phyloP scores from a whole-genome alignment of 23 tunicate genomes.

The Halocynthia roretzi region DNA sequence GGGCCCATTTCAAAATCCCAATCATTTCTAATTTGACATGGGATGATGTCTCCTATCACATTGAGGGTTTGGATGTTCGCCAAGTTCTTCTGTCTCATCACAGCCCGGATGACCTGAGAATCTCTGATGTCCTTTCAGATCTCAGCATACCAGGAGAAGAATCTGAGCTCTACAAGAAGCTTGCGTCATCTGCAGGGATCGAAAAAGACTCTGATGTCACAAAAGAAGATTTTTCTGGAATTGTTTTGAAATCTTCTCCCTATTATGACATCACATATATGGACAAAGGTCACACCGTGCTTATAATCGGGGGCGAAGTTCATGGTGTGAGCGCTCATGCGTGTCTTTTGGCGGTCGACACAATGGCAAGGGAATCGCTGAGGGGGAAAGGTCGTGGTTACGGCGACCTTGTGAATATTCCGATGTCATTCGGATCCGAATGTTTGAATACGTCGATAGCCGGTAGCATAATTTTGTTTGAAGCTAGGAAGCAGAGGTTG shows the following conservation, averaged over 20 bases:
- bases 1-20: conserved; percentile 74
- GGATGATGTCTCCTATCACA: conserved; percentile 19
- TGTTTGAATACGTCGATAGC: conserved; percentile 21
- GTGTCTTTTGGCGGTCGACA: conserved; percentile 3
- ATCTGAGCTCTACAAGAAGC: conserved; percentile 3
- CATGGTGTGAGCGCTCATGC: conserved; percentile 21
- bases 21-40: conserved; percentile 31
- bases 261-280: conserved; percentile 23
- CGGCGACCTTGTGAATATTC: neutral
- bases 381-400: neutral
- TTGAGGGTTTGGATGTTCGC: neutral
- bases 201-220: neutral
- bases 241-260: conserved; percentile 6
- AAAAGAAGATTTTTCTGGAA: neutral
- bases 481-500: conserved; percentile 11
- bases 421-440: conserved; percentile 20
- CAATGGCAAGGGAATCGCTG: neutral
- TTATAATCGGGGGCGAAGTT: conserved; percentile 15
- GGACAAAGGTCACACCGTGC: conserved; percentile 14
- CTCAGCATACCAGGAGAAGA: neutral
- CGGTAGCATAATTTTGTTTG: conserved; percentile 5
- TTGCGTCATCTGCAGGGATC: neutral
- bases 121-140: neutral
- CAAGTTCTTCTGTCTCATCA: conserved; percentile 9
- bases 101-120: neutral